Evolutionary conservation across 2,113 vertebrate genomes (phyloP).

Genomic region (Thermophis baileyi): DNA sequence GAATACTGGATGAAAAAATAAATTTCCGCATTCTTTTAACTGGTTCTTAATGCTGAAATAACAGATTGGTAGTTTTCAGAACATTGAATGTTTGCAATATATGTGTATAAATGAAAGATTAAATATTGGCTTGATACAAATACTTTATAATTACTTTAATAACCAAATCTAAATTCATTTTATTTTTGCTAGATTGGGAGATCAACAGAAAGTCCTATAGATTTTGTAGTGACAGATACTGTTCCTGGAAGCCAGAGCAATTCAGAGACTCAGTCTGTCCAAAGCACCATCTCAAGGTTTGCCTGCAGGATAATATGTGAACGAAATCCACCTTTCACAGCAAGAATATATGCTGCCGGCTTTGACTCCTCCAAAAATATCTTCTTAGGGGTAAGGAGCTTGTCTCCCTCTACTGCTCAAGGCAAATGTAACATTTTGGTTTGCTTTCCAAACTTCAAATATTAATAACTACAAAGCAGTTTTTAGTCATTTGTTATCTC

Average conservation of each 20-base stretch:
- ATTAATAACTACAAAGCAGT: background rate
- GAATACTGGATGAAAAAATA: background rate
- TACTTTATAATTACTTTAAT: background rate
- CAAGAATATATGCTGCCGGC: constrained; percentile 96
- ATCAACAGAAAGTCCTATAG: constrained; percentile 96
- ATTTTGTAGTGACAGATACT: constrained; percentile 97
- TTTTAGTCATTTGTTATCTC: constrained; percentile 20
- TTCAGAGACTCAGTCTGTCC: constrained; percentile 91
- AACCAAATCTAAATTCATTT: background rate
- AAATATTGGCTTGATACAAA: background rate
- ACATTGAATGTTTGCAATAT: background rate
- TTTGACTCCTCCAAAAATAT: constrained; percentile 99
- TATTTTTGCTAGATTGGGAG: constrained; percentile 85
- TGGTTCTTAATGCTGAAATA: background rate
- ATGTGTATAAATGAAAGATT: background rate
- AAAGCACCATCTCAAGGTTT: constrained; percentile 98
- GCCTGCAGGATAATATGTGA: constrained; percentile 98
- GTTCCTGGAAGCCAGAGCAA: constrained; percentile 94
- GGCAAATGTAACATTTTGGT: constrained; percentile 12
- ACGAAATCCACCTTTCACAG: constrained; percentile 89
- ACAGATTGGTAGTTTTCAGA: background rate
- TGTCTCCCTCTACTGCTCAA: background rate
- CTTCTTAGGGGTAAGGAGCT: constrained; percentile 89
- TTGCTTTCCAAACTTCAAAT: constrained; percentile 4
- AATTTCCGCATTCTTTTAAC: background rate